These are phyloP conservation scores for Thamnophis sirtalis DNA, from an alignment of 2,113 vertebrate genomes.

Conservation along the genomic window DNA sequence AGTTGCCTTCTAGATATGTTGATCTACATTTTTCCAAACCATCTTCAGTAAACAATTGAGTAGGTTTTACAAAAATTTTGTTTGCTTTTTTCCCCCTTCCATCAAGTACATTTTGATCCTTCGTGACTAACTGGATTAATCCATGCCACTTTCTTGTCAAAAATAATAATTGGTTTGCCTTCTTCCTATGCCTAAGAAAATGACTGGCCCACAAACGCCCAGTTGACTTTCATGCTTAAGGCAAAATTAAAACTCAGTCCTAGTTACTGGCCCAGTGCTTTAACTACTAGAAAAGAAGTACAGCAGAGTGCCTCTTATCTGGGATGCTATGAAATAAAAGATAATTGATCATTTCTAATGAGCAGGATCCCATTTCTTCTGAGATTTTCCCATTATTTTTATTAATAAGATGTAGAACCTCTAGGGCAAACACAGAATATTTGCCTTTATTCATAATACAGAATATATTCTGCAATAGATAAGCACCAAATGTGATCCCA, in stretches of 20 bases:
- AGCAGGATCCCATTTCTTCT: neutral
- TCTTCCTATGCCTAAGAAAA: neutral
- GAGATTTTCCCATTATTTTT: neutral
- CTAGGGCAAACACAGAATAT: neutral
- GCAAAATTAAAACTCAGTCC: neutral
- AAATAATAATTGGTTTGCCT: neutral
- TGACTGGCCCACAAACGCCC: neutral
- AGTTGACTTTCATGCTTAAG: neutral
- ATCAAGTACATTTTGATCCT: neutral
- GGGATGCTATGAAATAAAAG: neutral
- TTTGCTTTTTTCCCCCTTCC: neutral
- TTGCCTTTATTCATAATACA: neutral
- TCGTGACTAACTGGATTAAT: neutral
- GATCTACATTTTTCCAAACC: neutral
- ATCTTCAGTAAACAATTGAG: neutral
- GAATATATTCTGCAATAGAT: neutral
- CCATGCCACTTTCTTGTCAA: neutral
- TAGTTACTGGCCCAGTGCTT: neutral
- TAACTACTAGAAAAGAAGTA: neutral
- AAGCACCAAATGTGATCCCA: neutral
- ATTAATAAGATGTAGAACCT: neutral
- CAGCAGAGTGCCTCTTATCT: neutral
- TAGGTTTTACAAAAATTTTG: neutral
- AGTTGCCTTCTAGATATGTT: neutral
- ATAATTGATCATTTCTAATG: neutral